These are phyloP conservation scores for Cettia cetti DNA, from an alignment of 2,113 vertebrate genomes.

Conservation along the genomic window DNA sequence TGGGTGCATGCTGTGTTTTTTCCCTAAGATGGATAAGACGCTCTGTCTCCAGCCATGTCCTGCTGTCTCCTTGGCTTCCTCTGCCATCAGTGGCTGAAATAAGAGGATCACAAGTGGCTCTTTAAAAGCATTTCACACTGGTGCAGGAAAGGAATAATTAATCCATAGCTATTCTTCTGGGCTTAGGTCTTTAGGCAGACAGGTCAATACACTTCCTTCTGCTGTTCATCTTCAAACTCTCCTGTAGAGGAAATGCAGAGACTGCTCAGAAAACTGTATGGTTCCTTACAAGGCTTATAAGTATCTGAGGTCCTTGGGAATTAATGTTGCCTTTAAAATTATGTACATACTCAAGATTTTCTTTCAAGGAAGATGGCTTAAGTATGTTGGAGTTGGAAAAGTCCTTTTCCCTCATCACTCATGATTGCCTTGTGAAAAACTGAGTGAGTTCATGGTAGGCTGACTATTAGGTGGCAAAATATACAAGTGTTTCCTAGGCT, in stretches of 20 bases:
- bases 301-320: not conserved
- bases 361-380: not conserved
- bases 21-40: fast-evolving
- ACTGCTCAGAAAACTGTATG: not conserved
- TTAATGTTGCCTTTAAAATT: not conserved
- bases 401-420: not conserved
- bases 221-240: not conserved
- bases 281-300: not conserved
- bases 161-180: not conserved
- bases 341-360: not conserved
- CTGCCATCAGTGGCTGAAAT: not conserved
- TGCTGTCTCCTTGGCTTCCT: not conserved
- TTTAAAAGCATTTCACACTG: not conserved
- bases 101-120: not conserved
- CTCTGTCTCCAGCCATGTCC: not conserved
- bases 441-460: not conserved
- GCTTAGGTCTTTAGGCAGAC: not conserved
- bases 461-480: not conserved
- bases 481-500: not conserved
- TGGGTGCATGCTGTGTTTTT: not conserved
- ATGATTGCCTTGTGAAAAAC: not conserved
- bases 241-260: not conserved
- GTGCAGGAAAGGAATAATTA: not conserved
- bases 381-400: not conserved
- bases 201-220: not conserved